Base-by-base conservation (phyloP, 2,888 invertebrate species). In the Rotaria magnacalcarata region DNA sequence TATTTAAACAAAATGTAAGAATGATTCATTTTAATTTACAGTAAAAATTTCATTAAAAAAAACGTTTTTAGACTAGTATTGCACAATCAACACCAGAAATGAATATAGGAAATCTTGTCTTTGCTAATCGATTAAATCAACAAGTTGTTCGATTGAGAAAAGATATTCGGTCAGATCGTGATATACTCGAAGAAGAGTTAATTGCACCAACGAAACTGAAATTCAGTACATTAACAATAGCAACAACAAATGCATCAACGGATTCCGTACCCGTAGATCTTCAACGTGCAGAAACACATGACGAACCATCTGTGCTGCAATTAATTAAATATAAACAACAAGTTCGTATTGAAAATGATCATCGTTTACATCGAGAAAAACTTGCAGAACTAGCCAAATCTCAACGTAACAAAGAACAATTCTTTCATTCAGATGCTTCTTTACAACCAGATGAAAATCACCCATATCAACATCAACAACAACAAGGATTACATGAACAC, bases 271-370 rank as follows among this genome's bases (percentile, higher is more conserved):
- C 34, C 3, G 67, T 19, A 67, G 19, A 67, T 34, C 34, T 67
- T 34, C 16, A 67, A 67, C 3, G 11, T 10, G 21, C 1, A 24
- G 19, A 80, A 80, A 80, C 80, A 80, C 47, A 80, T 47, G 47
- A 47, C 2, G 11, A 43, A 80, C 80, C 80, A 47, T 41, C 47
- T n/a, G 47, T 80, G 3, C 2, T 8, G n/a, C 80, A 47, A 80
- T 41, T 80, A 47, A 80, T 80, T n/a, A 47, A 80, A 47, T 47
- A 80, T 80, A 80, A 80, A 80, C 47, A 80, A 80, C 21, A 80
- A 41, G 10, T 80, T 47, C 43, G 47, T n/a, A 43, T n/a, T 11
- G 80, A 80, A 47, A 80, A 80, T 24, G 80, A 47, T 80, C 47
- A n/a, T 80, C 47, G 80, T 47, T 21, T 24, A 80, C 80, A 80